Evolutionary conservation across 2,888 invertebrate species (phyloP).

Genomic region (Odontomyia ornata): DNA sequence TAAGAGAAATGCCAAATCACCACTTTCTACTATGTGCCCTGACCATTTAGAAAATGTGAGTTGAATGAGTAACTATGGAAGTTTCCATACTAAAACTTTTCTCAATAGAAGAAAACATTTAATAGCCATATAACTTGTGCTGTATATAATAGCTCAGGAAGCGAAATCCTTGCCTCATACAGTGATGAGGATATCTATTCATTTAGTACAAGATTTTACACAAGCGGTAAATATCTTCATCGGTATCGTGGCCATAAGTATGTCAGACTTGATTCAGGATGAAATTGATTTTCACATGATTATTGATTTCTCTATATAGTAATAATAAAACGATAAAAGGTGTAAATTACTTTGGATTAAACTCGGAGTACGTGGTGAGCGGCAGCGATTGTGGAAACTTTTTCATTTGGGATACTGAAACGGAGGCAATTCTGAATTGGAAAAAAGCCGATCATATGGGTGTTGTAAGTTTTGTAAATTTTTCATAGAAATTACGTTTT

Average conservation of each 20-base stretch:
- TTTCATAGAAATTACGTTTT: not conserved
- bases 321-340: conserved; percentile 86
- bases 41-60: conserved; percentile 55
- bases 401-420: conserved; percentile 89
- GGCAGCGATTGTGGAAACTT: conserved; percentile 92
- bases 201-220: conserved; percentile 73
- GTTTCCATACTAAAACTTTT: conserved; percentile 11
- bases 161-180: conserved; percentile 91
- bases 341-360: conserved; percentile 92
- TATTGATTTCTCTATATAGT: conserved; percentile 58
- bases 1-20: conserved; percentile 67
- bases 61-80: not conserved
- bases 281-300: too few relatives aligned
- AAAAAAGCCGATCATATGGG: conserved; percentile 82
- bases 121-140: conserved; percentile 84
- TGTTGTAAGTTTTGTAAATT: conserved; percentile 70
- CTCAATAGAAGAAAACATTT: conserved; percentile 52
- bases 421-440: conserved; percentile 90
- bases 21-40: conserved; percentile 73
- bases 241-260: conserved; percentile 72
- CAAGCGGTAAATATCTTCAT: conserved; percentile 64
- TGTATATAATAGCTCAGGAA: conserved; percentile 89
- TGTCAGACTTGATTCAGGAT: not conserved
- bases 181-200: conserved; percentile 93
- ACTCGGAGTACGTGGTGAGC: conserved; percentile 88